Percentiles rank a stretch among this genome's conserved stretches.
Evolutionary conservation across 2,113 vertebrate species (phyloP).

Genomic region (Zosterops hypoxanthus): DNA sequence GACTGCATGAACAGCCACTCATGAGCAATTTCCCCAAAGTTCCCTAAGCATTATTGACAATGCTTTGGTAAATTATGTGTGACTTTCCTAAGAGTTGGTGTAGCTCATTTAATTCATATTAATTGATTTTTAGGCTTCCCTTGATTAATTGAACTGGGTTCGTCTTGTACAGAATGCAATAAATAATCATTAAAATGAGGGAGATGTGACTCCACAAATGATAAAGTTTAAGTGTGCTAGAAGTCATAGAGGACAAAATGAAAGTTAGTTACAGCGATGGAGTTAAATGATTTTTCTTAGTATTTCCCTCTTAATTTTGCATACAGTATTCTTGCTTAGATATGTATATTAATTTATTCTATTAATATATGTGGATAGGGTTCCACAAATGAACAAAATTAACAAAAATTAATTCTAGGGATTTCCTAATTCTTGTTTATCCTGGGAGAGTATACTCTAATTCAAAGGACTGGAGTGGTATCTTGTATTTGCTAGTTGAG

Average conservation of each 20-base stretch:
- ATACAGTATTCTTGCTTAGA: not conserved
- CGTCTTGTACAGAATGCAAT: constrained; percentile 83
- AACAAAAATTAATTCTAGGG: not conserved
- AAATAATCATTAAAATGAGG: constrained; percentile 85
- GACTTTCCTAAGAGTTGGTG: constrained; percentile 86
- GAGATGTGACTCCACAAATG: constrained; percentile 78
- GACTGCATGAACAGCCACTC: constrained; percentile 74
- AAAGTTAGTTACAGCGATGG: not conserved
- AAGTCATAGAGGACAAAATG: constrained; percentile 81
- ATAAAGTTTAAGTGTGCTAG: constrained; percentile 82
- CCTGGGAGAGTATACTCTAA: not conserved
- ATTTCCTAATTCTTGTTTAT: not conserved
- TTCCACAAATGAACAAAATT: not conserved
- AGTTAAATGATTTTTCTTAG: not conserved
- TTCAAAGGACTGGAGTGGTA: not conserved
- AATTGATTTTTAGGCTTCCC: constrained; percentile 90
- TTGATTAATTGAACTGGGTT: constrained; percentile 89
- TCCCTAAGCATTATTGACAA: constrained; percentile 78
- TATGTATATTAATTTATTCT: not conserved
- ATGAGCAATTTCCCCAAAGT: constrained; percentile 72
- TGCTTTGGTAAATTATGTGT: constrained; percentile 89
- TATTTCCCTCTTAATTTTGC: constrained; percentile 4
- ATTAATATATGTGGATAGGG: not conserved
- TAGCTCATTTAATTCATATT: constrained; percentile 93
- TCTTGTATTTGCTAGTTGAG: not conserved